A percentile compares a stretch with the other conserved stretches of the same genome.
phyloP scores from a whole-genome alignment of 2,888 invertebrate genomes.

The Caenorhabditis drosophilae region DNA sequence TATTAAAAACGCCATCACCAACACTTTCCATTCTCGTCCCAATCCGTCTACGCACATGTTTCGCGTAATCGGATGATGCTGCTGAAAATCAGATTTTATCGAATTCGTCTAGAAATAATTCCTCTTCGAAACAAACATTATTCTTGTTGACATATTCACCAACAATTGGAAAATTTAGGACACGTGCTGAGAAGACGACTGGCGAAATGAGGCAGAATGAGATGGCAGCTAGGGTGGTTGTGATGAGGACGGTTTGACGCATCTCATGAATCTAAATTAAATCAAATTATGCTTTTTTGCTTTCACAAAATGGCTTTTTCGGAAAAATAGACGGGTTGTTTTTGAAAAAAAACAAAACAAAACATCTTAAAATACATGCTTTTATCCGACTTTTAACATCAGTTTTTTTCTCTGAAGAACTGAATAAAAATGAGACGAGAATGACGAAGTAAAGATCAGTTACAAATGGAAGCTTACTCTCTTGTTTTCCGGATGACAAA shows the following conservation, averaged over 20 bases:
- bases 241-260: conserved; percentile 49
- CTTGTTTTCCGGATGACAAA: conserved; percentile 57
- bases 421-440: too few relatives aligned
- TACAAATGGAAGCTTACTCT: conserved; percentile 13
- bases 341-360: too few relatives aligned
- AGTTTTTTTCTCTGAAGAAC: conserved; percentile 8
- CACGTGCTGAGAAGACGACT: conserved; percentile 45
- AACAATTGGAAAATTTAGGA: conserved; percentile 19
- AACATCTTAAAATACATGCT: too few relatives aligned
- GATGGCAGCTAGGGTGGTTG: conserved; percentile 41
- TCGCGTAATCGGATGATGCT: conserved; percentile 26
- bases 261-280: conserved; percentile 57
- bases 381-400: conserved; percentile 12
- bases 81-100: conserved; percentile 18
- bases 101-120: not conserved
- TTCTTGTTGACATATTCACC: conserved; percentile 19
- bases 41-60: conserved; percentile 50
- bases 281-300: too few relatives aligned
- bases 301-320: too few relatives aligned
- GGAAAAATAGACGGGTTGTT: too few relatives aligned
- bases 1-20: conserved; percentile 39
- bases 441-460: not conserved
- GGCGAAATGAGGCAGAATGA: conserved; percentile 53
- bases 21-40: conserved; percentile 34
- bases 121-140: conserved; percentile 8